Evolutionary conservation across 2,888 invertebrate genomes (phyloP), one percentile per base, ranked within the genome.

Genomic region (Tipula confusa): DNA sequence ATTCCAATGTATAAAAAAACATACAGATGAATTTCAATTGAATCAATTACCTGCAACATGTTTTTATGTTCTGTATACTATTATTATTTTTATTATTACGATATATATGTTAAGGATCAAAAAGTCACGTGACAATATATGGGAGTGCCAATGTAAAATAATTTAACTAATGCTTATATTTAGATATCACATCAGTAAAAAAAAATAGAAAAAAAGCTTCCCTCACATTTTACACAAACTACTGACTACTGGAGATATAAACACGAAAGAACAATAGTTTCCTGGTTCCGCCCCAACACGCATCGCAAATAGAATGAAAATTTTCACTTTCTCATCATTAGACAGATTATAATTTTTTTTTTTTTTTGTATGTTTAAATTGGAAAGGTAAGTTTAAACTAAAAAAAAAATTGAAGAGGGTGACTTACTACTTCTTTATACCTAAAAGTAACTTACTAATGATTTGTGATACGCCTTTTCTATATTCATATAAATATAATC

Each of bases 241-340:
- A 24, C 64, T 64, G 64, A 7, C 15, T 1, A 15, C 6, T 0
- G 15, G 15, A 38, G 1, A 64, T 4, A 64, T 1, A 64, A 1
- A 64, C 9, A 64, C 24, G 64, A 64, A 9, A 64, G 24, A 24
- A 64, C 64, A 64, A 64, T 64, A 64, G 64, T 64, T 48, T 43
- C 83, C 83, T 43, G 28, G 82, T 29, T 80, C 79, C 84, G 84
- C 84, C 84, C 84, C 33, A 82, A 84, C 84, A 84, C 84, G 84
- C 84, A 84, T 83, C 84, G 64, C 24, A 24, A 24, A 43, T 7
- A 15, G 13, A 43, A 43, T 15, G 43, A 7, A 43, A 15, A 43
- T 64, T 64, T 64, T 64, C 24, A 64, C 64, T 64, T 64, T 64
- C 64, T 64, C 64, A 64, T 64, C 64, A 64, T 64, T 64, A 64